Evolutionary conservation across 2,113 vertebrate genomes (phyloP).

Genomic region (Pterocles orientalis): DNA sequence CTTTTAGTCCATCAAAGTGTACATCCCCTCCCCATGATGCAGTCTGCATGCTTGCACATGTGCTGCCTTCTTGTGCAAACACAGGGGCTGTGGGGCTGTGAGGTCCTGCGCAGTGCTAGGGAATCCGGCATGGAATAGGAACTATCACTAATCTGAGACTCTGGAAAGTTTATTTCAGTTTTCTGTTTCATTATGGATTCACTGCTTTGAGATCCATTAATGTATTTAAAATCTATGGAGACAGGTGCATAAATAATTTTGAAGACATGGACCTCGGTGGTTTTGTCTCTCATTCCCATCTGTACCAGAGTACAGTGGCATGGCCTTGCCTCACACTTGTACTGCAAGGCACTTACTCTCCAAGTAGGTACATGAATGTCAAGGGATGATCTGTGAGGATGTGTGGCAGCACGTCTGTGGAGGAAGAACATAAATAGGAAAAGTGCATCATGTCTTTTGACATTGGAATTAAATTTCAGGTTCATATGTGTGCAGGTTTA

Average conservation of each 20-base stretch:
- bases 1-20: not conserved
- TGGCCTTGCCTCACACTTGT: not conserved
- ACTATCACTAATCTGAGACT: fast-evolving
- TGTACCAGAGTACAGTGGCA: not conserved
- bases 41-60: not conserved
- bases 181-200: not conserved
- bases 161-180: not conserved
- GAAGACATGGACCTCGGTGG: not conserved
- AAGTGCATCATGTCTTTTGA: not conserved
- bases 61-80: not conserved
- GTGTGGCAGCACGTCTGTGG: not conserved
- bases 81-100: not conserved
- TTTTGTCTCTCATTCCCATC: not conserved
- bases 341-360: not conserved
- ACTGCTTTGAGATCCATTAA: not conserved
- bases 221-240: not conserved
- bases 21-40: fast-evolving
- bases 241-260: not conserved
- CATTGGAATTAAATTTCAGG: not conserved
- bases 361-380: not conserved
- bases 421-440: not conserved
- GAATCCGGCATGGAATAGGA: not conserved
- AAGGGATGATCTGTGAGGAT: not conserved
- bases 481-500: not conserved
- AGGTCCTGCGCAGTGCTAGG: not conserved